Base-by-base conservation (phyloP, 2,113 vertebrate genomes). In the Bothrops jararaca region DNA sequence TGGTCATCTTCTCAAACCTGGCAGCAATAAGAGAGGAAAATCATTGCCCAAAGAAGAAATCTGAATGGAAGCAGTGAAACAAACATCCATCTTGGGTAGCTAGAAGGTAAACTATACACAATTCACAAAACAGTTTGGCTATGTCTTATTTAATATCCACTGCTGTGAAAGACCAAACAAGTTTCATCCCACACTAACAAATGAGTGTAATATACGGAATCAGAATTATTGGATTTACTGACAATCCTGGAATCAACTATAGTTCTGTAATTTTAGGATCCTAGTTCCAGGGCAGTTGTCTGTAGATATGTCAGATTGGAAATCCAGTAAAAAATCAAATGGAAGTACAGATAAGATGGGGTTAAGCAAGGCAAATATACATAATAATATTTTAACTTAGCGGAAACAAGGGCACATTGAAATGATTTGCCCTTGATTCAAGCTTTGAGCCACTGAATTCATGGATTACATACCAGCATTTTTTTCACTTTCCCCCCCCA, bases 1-100 rank as follows among this genome's bases (percentile, higher is more conserved):
- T 97, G 92, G 98, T 97, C 98, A 99, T 96, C 97, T 99, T 99
- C 97, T 99, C 98, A 96, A 98, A 99, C 86, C 99, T 99, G 95
- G 0, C 12, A 45, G 80, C 48, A 90, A 1, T 48, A 23, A 80
- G 54, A 57, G 24, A 12, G 22, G 8, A 74, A 48, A 89, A 60
- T 54, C 45, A 89, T 53, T n/a, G 3, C 3, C 5, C 1, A 29
- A 80, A 57, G 26, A n/a, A 53, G 29, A 58, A 90, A 26, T 11
- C 89, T 39, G 87, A 48, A 26, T 34, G 90, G 90, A 26, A 58
- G 29, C 2, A 4, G 15, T 1, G 23, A 42, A 94, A 29, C 74
- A 92, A 94, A 29, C 74, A 92, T 26, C 10, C 0, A 39, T 52
- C 29, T 13, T 57, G 42, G 80, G 48, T 86, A 11, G 57, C 7